These are phyloP conservation scores for Sebastes iracundus DNA, from an alignment of 2,797 vertebrate species.

Conservation along the genomic window DNA sequence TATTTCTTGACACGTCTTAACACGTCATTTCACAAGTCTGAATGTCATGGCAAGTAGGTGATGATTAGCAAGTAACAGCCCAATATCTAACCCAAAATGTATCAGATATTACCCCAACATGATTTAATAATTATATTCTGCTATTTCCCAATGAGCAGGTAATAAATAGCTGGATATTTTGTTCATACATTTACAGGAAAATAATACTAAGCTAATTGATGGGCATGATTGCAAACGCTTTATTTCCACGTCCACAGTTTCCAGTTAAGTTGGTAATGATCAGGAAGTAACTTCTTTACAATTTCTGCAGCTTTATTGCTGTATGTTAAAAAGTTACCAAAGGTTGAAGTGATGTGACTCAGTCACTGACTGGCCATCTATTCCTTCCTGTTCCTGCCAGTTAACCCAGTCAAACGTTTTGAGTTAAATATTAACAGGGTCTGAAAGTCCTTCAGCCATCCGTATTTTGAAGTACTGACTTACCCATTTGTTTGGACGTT, in stretches of 20 bases:
- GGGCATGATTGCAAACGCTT: background rate
- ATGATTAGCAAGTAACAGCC: background rate
- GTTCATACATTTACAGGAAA: background rate
- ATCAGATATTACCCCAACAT: background rate
- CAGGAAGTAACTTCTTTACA: background rate
- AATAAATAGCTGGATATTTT: background rate
- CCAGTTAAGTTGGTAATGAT: background rate
- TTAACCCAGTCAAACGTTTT: background rate
- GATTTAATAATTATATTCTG: background rate
- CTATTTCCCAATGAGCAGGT: background rate
- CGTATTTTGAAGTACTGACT: constrained; percentile 5
- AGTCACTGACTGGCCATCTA: no score
- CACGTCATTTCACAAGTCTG: background rate
- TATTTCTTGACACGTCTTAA: background rate
- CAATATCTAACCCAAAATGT: no score
- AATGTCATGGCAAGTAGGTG: background rate
- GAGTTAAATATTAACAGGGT: constrained; percentile 68
- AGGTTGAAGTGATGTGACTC: background rate
- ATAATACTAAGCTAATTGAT: background rate
- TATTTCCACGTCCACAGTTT: background rate
- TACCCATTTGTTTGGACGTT: constrained; percentile 25
- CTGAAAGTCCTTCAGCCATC: constrained; percentile 35
- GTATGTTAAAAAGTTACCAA: background rate
- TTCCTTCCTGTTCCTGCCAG: background rate
- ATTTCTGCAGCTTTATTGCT: background rate